Base-by-base conservation (phyloP, 2,797 vertebrate genomes). In the Xenopus petersii region DNA sequence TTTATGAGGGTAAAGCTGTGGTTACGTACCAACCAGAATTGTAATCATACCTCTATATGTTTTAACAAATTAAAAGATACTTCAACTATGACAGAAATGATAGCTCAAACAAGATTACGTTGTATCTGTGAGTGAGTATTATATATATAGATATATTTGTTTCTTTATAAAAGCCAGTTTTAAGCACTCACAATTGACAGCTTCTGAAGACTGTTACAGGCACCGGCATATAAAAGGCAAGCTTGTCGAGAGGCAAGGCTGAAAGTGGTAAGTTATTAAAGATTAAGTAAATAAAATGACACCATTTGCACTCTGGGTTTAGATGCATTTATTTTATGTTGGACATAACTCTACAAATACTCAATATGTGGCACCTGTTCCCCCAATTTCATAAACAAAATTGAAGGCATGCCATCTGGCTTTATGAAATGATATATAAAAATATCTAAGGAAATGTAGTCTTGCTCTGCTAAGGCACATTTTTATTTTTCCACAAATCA, bases 371-470 rank as follows among this genome's bases (percentile, higher is more conserved):
- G 74, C 81, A 80, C 76, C 80, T 71, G 33, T 62, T 83, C 81
- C 80, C 74, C 66, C 59, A 2, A 73, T 75, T 81, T 81, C 12
- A 54, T 59, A 81, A 80, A 79, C 80, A 85, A 42, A 42, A 87
- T 3, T 84, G 84, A 86, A 86, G 87, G 81, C 66, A 82, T 83
- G 81, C 81, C 86, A 86, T 70, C 71, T 75, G 62, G 70, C 51
- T 88, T 84, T 86, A 83, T 82, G 82, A 87, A 89, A 87, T 85
- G 81, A 77, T 62, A 81, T 71, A 79, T 68, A 77, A 75, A 42
- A 79, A 75, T 83, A 83, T 86, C 84, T 85, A 86, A 83, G 79
- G 80, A 42, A 42, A 42, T 42, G 36, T 74, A 70, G 66, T 61
- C 81, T 79, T 66, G 67, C 82, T 77, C 77, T 60, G 47, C 48